phyloP scores from a whole-genome alignment of 1,140 invertebrate genomes.

The Pseudomyrmex dendroicus region DNA sequence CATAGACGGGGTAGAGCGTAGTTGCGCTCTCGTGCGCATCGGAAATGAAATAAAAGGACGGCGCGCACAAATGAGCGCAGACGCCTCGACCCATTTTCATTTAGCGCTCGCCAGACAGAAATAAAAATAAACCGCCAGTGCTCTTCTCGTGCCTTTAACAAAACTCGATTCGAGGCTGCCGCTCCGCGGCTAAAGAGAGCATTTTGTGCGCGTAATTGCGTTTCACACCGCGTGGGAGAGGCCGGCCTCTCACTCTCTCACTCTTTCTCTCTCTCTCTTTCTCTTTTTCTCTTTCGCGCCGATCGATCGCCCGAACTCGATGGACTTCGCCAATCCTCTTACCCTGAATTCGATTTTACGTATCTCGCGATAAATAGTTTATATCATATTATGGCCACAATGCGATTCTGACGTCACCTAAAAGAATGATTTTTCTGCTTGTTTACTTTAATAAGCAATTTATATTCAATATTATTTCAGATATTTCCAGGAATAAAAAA shows the following conservation, averaged over 20 bases:
- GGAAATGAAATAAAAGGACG: constrained; percentile 67
- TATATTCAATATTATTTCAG: not conserved
- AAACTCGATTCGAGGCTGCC: constrained; percentile 58
- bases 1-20: constrained; percentile 5
- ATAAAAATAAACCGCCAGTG: constrained; percentile 74
- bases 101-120: constrained; percentile 74
- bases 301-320: constrained; percentile 49
- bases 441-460: not conserved
- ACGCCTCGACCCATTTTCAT: constrained; percentile 81
- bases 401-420: not conserved
- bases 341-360: constrained; percentile 29
- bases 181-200: constrained; percentile 48
- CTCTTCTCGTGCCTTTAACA: constrained; percentile 67
- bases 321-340: constrained; percentile 52
- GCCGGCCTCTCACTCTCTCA: constrained; percentile 1
- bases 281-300: not conserved
- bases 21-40: constrained; percentile 10
- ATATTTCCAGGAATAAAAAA: not conserved
- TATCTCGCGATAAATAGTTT: constrained; percentile 37
- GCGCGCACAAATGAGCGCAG: constrained; percentile 71
- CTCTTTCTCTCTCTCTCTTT: too few relatives aligned
- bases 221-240: constrained; percentile 56
- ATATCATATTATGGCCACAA: constrained; percentile 4
- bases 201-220: constrained; percentile 68
- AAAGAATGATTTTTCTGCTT: constrained; percentile 2